Base-by-base conservation (phyloP, 2,888 invertebrate genomes). In the Celastrina argiolus region DNA sequence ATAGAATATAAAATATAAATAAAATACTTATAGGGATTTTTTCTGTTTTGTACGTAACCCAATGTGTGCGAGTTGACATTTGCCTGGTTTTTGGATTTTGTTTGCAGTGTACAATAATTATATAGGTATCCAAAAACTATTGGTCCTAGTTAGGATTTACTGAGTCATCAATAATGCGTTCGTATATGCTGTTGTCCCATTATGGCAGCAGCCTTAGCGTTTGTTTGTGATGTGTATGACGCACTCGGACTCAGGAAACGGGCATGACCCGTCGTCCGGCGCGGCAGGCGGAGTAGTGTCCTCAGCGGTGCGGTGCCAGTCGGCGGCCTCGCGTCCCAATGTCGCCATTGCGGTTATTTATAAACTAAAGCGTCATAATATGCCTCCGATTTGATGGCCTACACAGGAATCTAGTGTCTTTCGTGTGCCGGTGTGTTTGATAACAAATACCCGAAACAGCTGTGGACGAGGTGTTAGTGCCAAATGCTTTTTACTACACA, bases 321-420 rank as follows among this genome's bases (percentile, higher is more conserved):
- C 78, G 75, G 78, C 81, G 81, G 81, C 82, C 80, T 83, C 82
- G 88, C 87, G 88, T 87, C 89, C 87, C 86, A 80, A 78, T 81
- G 87, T 84, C 88, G 87, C 85, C 88, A 81, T 76, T 75, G 77
- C 74, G 81, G 81, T 74, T 88, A 88, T 88, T 85, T 84, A 87
- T 88, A 88, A 83, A 85, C 83, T 78, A 76, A 74, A 80, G 80
- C 87, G 85, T 87, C 87, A 87, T 80, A 78, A 84, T 84, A 84
- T 67, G 16, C 18, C 39, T 65, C 16, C 81, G 85, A 75, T 74
- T 71, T 75, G 79, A 79, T 81, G 36, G 18, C 36, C 36, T 36
- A 18, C 5, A 16, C 16, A 0, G 45, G 59, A 10, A 59, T 31
- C 59, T 34, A 34, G 31, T 39, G 36, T 61, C 5, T 18, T 61